Evolutionary conservation across 92 coral and sea anemone species (phyloP).

Genomic region (Parazoanthus darwini): DNA sequence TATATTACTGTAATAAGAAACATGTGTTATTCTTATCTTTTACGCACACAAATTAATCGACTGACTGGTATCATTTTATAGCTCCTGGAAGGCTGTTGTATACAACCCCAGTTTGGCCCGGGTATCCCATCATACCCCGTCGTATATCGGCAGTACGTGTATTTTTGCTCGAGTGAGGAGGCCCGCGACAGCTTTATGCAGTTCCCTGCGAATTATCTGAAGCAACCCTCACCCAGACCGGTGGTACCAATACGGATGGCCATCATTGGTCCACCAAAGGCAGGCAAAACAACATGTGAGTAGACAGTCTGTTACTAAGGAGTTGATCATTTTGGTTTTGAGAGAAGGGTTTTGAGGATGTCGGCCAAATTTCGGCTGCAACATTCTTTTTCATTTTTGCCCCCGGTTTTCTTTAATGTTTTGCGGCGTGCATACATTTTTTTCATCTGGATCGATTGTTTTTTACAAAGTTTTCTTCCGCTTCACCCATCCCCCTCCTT

Average conservation of each 20-base stretch:
- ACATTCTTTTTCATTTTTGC: too few species aligned
- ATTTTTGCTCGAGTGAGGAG: conserved; percentile 87
- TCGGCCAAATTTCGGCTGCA: too few species aligned
- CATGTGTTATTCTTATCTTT: background rate
- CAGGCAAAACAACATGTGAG: conserved; percentile 96
- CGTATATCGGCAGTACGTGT: conserved; percentile 85
- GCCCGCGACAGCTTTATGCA: conserved; percentile 79
- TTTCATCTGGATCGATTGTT: too few species aligned
- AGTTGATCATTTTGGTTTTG: too few species aligned
- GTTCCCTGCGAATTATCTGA: conserved; percentile 85
- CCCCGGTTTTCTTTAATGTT: too few species aligned
- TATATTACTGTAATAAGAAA: too few species aligned
- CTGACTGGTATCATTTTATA: conserved; percentile 28
- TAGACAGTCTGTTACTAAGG: background rate
- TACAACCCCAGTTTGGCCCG: conserved; percentile 81
- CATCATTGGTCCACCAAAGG: conserved; percentile 96
- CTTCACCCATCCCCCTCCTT: too few species aligned
- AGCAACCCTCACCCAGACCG: conserved; percentile 97
- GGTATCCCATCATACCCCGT: conserved; percentile 76
- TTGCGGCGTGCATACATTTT: too few species aligned
- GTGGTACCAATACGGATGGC: conserved; percentile 94
- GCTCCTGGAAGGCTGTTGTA: conserved; percentile 94
- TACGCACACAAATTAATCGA: background rate
- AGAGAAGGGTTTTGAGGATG: background rate
- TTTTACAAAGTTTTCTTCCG: too few species aligned